Evolutionary conservation across 2,888 invertebrate species (phyloP).

Genomic region (Pandemis heparana): DNA sequence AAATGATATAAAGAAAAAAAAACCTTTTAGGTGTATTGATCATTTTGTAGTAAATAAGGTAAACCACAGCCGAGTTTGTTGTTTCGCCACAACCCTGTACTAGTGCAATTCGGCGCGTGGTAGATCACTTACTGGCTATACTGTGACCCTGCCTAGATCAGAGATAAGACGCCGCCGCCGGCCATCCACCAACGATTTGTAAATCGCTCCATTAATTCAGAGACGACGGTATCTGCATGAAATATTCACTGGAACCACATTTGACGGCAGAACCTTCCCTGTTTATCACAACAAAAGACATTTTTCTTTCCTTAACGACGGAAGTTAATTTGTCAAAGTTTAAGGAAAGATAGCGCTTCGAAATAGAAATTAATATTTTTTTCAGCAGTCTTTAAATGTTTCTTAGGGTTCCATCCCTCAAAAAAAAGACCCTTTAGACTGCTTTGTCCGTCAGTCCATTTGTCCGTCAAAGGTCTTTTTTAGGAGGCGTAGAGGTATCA

Average conservation of each 20-base stretch:
- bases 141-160: conserved; percentile 4
- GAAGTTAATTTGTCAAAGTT: conserved; percentile 23
- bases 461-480: too few relatives aligned
- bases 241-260: conserved; percentile 53
- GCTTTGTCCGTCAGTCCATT: too few relatives aligned
- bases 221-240: conserved; percentile 61
- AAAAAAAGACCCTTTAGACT: too few relatives aligned
- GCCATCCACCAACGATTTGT: conserved; percentile 55
- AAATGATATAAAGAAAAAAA: too few relatives aligned
- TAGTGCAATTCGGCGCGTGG: neutral
- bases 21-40: too few relatives aligned
- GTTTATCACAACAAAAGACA: conserved; percentile 31
- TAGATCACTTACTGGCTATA: neutral
- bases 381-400: neutral
- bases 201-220: conserved; percentile 67
- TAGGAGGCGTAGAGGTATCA: too few relatives aligned
- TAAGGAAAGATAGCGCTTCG: neutral
- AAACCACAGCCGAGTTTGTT: too few relatives aligned
- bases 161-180: conserved; percentile 44
- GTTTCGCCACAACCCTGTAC: too few relatives aligned
- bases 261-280: conserved; percentile 24
- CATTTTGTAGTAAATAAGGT: too few relatives aligned
- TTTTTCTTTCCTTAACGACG: conserved; percentile 31
- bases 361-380: neutral
- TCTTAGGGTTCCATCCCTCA: neutral